A percentile compares a stretch with the other conserved stretches of the same genome.
These are phyloP conservation scores for Phrynocephalus guinanensis DNA, from an alignment of 2,797 vertebrate species.

Conservation along the genomic window DNA sequence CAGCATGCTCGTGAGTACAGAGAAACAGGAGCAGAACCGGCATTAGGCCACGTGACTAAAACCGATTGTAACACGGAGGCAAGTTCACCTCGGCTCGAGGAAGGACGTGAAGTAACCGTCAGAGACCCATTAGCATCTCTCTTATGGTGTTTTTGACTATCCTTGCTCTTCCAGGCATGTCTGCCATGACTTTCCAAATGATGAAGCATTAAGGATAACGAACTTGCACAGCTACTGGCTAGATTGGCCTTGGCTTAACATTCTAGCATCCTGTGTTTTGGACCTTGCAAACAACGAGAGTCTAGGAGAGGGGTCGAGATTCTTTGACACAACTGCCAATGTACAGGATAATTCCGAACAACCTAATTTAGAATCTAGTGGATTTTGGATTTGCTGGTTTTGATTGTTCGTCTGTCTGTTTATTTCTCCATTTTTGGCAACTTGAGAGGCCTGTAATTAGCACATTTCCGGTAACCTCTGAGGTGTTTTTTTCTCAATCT, in stretches of 20 bases:
- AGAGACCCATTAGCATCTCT: too few species aligned
- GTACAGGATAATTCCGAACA: constrained; percentile 48
- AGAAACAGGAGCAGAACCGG: too few species aligned
- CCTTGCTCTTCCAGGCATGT: neutral
- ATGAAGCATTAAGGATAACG: too few species aligned
- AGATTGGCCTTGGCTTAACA: neutral
- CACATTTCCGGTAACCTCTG: constrained; percentile 68
- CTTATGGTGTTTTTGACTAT: too few species aligned
- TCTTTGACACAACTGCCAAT: fast-evolving
- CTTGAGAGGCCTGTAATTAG: constrained; percentile 66
- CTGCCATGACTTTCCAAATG: neutral
- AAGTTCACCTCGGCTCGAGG: too few species aligned
- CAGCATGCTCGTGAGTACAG: too few species aligned
- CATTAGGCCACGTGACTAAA: too few species aligned
- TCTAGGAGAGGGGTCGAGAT: neutral
- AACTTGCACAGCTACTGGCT: too few species aligned
- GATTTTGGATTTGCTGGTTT: constrained; percentile 70
- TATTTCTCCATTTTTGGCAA: constrained; percentile 55
- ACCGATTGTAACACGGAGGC: too few species aligned
- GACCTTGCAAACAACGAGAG: neutral
- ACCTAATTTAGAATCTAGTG: constrained; percentile 70
- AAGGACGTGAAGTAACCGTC: too few species aligned
- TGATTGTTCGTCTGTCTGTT: too few species aligned
- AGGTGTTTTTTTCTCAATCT: constrained; percentile 26
- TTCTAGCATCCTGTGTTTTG: neutral